Percentiles rank a stretch among this genome's conserved stretches.
Conservation (phyloP, 2,797 vertebrate genomes). For the Xiphophorus birchmanni region DNA sequence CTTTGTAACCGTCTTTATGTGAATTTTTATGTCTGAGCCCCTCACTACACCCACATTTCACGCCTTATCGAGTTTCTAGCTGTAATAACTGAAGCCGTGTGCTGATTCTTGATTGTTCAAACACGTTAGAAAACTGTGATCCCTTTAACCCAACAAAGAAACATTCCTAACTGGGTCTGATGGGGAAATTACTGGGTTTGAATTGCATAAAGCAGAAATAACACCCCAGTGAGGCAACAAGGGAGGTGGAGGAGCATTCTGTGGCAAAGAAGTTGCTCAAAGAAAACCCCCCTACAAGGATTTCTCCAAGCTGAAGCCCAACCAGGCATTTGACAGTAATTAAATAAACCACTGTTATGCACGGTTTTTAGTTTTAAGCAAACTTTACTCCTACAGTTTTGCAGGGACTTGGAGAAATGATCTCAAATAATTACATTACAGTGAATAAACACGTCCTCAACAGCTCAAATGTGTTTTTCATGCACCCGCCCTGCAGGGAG, state of each 20-base stretch:
- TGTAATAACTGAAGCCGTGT: no score
- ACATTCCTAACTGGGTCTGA: not conserved
- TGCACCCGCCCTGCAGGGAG: not conserved
- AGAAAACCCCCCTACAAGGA: not conserved
- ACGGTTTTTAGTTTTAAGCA: not conserved
- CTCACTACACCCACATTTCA: no score
- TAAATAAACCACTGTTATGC: not conserved
- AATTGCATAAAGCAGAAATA: not conserved
- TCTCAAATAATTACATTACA: not conserved
- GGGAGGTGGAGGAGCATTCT: not conserved
- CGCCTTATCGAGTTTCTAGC: no score
- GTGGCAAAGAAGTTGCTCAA: slow-evolving; percentile 30
- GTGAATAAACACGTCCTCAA: not conserved
- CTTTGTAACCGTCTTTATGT: no score
- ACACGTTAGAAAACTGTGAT: not conserved
- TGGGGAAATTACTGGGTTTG: not conserved
- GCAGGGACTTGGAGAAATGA: not conserved
- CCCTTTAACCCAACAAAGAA: not conserved
- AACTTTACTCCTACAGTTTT: not conserved
- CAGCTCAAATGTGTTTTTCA: not conserved
- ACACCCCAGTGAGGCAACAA: not conserved
- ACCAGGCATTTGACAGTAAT: not conserved
- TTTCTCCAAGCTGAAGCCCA: not conserved
- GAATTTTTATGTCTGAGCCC: no score
- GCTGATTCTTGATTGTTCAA: no score